These are phyloP conservation scores for Amitus sp. DNA, from an alignment of 2,888 invertebrate species.

Conservation along the genomic window DNA sequence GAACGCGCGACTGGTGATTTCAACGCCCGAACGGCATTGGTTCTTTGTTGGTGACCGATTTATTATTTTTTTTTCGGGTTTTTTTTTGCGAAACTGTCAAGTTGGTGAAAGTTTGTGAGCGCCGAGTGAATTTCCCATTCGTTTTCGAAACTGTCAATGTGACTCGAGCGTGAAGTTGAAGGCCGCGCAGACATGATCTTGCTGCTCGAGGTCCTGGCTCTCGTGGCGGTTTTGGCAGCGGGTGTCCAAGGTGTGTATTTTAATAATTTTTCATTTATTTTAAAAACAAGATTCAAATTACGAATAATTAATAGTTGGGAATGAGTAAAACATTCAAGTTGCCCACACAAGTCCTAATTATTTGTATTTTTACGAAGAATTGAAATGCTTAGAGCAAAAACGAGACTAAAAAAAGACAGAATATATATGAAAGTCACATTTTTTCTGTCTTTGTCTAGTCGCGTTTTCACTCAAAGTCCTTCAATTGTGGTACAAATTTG, in stretches of 20 bases:
- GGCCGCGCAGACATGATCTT: conserved; percentile 48
- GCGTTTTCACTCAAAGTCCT: too few relatives aligned
- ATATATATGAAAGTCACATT: too few relatives aligned
- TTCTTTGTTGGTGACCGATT: neutral
- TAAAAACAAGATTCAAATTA: too few relatives aligned
- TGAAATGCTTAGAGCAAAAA: too few relatives aligned
- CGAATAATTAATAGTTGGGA: too few relatives aligned
- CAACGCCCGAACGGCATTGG: conserved; percentile 19
- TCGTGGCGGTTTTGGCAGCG: conserved; percentile 52
- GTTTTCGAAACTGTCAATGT: conserved; percentile 45
- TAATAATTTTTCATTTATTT: too few relatives aligned
- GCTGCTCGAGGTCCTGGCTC: conserved; percentile 51
- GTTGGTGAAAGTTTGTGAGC: conserved; percentile 40
- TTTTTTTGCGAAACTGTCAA: conserved; percentile 14
- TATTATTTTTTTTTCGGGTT: neutral
- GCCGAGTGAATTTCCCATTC: conserved; percentile 9
- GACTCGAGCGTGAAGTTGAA: conserved; percentile 36
- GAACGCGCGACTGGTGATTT: conserved; percentile 26
- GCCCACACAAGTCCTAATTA: too few relatives aligned
- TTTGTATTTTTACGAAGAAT: too few relatives aligned
- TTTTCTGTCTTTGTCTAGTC: too few relatives aligned
- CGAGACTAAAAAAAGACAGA: too few relatives aligned
- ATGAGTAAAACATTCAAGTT: too few relatives aligned
- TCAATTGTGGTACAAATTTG: too few relatives aligned
- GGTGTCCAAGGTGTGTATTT: conserved; percentile 53